Evolutionary conservation across 2,113 vertebrate genomes (phyloP).

Genomic region (Macquaria australasica): DNA sequence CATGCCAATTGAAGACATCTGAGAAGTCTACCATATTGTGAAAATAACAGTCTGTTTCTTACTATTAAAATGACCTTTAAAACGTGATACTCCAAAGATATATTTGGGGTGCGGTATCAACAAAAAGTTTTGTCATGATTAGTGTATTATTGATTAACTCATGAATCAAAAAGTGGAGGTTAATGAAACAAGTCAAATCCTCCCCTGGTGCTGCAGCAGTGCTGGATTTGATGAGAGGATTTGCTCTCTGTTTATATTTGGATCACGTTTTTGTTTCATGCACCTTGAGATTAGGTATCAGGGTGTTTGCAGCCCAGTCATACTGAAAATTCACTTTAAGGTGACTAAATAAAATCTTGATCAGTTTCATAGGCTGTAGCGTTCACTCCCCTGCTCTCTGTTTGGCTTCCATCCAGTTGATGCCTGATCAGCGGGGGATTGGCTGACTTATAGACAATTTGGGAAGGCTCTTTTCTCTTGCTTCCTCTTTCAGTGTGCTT

Average conservation of each 20-base stretch:
- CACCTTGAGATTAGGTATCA: slow-evolving; percentile 57
- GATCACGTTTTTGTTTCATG: slow-evolving; percentile 50
- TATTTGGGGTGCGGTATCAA: neutral
- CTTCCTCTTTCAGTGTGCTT: slow-evolving; percentile 31
- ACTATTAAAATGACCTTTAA: no score
- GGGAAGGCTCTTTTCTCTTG: slow-evolving; percentile 19
- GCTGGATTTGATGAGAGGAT: slow-evolving; percentile 53
- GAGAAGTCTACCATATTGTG: no score
- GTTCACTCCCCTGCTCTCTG: slow-evolving; percentile 13
- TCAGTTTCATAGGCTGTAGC: slow-evolving; percentile 39
- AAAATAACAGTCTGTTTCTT: neutral
- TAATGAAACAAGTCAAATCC: slow-evolving; percentile 54
- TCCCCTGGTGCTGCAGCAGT: neutral
- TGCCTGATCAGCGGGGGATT: slow-evolving; percentile 39
- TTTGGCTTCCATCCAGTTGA: slow-evolving; percentile 34
- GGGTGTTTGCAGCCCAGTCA: slow-evolving; percentile 59
- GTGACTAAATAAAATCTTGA: slow-evolving; percentile 68
- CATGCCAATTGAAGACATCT: neutral
- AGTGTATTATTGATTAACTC: slow-evolving; percentile 26
- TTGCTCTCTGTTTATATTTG: slow-evolving; percentile 49
- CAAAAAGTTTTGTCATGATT: slow-evolving; percentile 4
- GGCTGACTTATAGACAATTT: slow-evolving; percentile 43
- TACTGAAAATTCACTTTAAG: slow-evolving; percentile 64
- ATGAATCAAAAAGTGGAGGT: slow-evolving; percentile 29
- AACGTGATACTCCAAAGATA: neutral